A percentile compares a stretch with the other conserved stretches of the same genome.
These are phyloP conservation scores for Microtus agrestis DNA, from an alignment of 2,797 vertebrate species.

Conservation along the genomic window DNA sequence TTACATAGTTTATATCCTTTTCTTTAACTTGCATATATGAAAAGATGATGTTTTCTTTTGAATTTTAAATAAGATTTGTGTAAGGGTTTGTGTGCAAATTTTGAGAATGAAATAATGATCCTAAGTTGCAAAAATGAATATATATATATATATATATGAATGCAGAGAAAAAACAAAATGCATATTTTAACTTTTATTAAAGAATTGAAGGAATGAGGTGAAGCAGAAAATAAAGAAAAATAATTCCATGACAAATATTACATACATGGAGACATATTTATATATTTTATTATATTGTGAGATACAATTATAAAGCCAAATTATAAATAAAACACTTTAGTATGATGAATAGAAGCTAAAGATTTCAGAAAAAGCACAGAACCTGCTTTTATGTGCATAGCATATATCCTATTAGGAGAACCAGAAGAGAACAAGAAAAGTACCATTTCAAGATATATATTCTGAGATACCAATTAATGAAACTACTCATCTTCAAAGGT, in stretches of 20 bases:
- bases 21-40: neutral
- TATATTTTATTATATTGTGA: neutral
- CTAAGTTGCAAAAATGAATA: neutral
- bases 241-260: neutral
- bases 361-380: neutral
- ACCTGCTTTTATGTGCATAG: neutral
- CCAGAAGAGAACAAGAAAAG: neutral
- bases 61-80: neutral
- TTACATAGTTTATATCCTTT: neutral
- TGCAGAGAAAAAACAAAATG: neutral
- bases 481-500: neutral
- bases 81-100: neutral
- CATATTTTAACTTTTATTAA: neutral
- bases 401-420: neutral
- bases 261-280: neutral
- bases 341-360: neutral
- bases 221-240: constrained; percentile 1
- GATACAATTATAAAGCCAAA: neutral
- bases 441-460: neutral
- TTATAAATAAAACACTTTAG: neutral
- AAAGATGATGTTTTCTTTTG: neutral
- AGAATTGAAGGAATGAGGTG: neutral
- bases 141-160: neutral
- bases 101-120: neutral
- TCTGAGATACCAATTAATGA: constrained; percentile 10